A percentile compares a stretch with the other conserved stretches of the same genome.
phyloP scores from a whole-genome alignment of 2,888 invertebrate genomes.

The Stomorhina lunata region DNA sequence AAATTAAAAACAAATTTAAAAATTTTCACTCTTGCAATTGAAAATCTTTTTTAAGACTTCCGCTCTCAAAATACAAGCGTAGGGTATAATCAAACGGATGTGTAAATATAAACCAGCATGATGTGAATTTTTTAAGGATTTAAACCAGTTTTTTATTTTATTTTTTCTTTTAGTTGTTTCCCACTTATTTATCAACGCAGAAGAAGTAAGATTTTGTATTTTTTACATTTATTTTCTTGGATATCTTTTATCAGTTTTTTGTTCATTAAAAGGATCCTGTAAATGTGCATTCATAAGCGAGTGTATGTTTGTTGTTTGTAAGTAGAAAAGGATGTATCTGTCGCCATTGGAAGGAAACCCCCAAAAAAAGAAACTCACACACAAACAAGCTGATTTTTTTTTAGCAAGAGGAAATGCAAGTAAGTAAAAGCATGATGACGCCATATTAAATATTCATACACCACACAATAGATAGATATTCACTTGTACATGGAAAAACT shows the following conservation, averaged over 20 bases:
- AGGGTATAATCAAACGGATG: slow-evolving; percentile 21
- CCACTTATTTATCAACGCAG: slow-evolving; percentile 41
- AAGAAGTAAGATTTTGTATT: slow-evolving; percentile 43
- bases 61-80: too few species aligned
- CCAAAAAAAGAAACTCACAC: slow-evolving; percentile 1
- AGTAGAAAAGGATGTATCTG: slow-evolving; percentile 36
- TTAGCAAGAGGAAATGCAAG: slow-evolving; percentile 19
- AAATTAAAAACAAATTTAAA: too few species aligned
- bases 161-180: neutral
- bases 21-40: too few species aligned
- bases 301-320: neutral
- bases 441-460: slow-evolving; percentile 78
- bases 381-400: too few species aligned
- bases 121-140: slow-evolving; percentile 38
- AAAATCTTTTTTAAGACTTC: too few species aligned
- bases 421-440: slow-evolving; percentile 52
- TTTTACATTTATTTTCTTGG: neutral
- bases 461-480: too few species aligned
- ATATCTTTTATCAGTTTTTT: neutral
- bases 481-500: slow-evolving; percentile 60
- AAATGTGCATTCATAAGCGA: neutral
- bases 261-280: slow-evolving; percentile 37
- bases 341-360: slow-evolving; percentile 42
- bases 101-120: slow-evolving; percentile 36
- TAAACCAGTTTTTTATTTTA: neutral